Evolutionary conservation across 2,797 vertebrate species (phyloP).

Genomic region (Buceros bicornis): DNA sequence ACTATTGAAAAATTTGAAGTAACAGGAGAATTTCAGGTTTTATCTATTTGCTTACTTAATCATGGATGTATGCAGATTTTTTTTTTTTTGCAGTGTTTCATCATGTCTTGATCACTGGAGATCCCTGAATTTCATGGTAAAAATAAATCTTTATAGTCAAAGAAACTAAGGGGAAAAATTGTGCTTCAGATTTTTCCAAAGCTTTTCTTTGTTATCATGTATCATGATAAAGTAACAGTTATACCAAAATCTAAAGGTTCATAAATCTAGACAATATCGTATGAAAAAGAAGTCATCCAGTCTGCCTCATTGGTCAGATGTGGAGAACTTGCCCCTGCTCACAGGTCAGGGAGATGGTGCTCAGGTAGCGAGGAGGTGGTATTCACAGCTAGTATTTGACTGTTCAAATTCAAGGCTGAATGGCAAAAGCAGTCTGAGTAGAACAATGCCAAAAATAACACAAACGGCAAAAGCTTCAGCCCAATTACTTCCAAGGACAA

Average conservation of each 20-base stretch:
- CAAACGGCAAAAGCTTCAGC: background rate
- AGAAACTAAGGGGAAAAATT: background rate
- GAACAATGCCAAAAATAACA: background rate
- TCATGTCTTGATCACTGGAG: background rate
- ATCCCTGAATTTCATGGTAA: background rate
- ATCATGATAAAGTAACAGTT: background rate
- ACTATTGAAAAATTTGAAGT: background rate
- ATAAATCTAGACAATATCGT: background rate
- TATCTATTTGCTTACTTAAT: background rate
- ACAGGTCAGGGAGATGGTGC: background rate
- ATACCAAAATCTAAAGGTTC: background rate
- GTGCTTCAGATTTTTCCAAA: background rate
- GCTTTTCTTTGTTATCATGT: background rate
- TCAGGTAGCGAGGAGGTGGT: background rate
- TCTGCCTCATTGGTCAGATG: background rate
- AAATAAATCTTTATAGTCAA: background rate
- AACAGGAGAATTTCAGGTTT: background rate
- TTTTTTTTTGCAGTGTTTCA: background rate
- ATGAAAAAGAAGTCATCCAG: background rate
- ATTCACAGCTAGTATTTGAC: background rate
- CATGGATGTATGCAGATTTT: background rate
- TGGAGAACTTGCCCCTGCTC: background rate
- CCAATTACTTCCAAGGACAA: constrained; percentile 28
- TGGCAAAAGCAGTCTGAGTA: background rate
- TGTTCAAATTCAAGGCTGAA: background rate